A percentile compares a stretch with the other conserved stretches of the same genome.
Conservation (phyloP, 2,797 vertebrate genomes). For the Tolypeutes matacus region DNA sequence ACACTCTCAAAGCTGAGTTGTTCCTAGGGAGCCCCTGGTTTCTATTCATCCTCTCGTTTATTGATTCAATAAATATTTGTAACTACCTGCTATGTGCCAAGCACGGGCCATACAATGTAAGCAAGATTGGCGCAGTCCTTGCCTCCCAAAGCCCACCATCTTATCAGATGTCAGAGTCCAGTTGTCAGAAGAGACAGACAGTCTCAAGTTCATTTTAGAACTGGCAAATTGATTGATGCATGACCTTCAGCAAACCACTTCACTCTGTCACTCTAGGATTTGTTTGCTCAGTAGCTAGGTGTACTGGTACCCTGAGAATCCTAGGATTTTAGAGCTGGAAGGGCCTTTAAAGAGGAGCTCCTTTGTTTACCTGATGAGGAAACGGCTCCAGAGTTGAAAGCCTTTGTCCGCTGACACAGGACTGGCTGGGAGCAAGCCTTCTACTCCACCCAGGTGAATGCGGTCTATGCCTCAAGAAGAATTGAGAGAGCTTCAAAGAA, state of each 20-base stretch:
- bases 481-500: not conserved
- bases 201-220: not conserved
- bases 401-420: not conserved
- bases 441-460: not conserved
- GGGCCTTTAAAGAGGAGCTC: not conserved
- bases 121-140: not conserved
- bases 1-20: not conserved
- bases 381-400: not conserved
- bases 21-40: not conserved
- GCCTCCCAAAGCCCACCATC: not conserved
- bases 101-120: not conserved
- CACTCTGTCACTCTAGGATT: not conserved
- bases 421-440: not conserved
- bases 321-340: not conserved
- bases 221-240: not conserved
- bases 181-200: not conserved
- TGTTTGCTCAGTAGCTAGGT: not conserved
- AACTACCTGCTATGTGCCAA: not conserved
- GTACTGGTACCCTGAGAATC: conserved; percentile 21
- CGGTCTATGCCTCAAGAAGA: not conserved
- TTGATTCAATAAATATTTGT: not conserved
- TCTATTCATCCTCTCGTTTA: not conserved
- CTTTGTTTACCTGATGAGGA: not conserved
- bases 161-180: not conserved
- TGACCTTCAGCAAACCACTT: not conserved